Evolutionary conservation across 2,888 invertebrate species (phyloP).

Genomic region (Lasioglossum zephyrum): DNA sequence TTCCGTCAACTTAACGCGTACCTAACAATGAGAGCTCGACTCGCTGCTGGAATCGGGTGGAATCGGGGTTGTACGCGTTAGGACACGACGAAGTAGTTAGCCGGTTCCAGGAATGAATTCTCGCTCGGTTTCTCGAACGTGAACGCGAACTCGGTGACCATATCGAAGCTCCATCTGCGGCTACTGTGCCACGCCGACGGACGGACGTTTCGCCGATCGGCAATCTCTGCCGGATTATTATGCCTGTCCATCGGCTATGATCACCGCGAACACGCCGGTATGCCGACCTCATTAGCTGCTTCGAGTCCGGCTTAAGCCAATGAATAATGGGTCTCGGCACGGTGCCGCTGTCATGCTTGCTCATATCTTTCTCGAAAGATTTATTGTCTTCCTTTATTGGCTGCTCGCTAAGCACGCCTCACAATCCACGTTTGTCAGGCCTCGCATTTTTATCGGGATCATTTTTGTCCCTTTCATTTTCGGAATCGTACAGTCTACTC

Average conservation of each 20-base stretch:
- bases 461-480: conserved; percentile 28
- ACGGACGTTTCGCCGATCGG: conserved; percentile 72
- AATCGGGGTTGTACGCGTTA: conserved; percentile 69
- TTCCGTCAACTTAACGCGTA: conserved; percentile 6
- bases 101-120: conserved; percentile 74
- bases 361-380: conserved; percentile 68
- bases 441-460: conserved; percentile 38
- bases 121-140: conserved; percentile 46
- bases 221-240: conserved; percentile 75
- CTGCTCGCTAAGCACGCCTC: conserved; percentile 42
- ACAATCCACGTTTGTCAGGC: conserved; percentile 33
- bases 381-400: conserved; percentile 70
- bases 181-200: conserved; percentile 73
- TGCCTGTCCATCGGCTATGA: conserved; percentile 73
- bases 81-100: conserved; percentile 73
- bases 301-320: conserved; percentile 65
- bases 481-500: background rate
- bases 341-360: conserved; percentile 54
- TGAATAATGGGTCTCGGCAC: conserved; percentile 68
- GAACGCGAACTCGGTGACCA: conserved; percentile 63
- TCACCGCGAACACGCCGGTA: conserved; percentile 70
- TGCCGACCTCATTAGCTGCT: conserved; percentile 74
- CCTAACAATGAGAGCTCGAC: conserved; percentile 40
- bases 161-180: conserved; percentile 73
- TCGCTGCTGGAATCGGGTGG: conserved; percentile 58